These are phyloP conservation scores for Rhagologus leucostigma DNA, from an alignment of 2,113 vertebrate genomes.

Conservation along the genomic window DNA sequence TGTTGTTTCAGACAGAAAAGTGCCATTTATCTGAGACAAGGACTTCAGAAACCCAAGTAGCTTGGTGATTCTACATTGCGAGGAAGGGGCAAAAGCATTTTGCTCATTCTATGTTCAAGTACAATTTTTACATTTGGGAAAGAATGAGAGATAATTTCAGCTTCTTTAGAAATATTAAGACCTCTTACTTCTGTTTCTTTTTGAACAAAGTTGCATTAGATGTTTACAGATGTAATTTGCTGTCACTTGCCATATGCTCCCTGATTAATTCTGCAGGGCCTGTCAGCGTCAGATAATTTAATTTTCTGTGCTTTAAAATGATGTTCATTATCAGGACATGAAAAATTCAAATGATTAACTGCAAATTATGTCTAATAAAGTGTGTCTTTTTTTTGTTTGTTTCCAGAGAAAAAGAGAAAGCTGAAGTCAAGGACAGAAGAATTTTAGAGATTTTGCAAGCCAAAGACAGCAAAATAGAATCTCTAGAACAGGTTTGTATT, in stretches of 20 bases:
- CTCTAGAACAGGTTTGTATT: constrained; percentile 84
- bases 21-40: neutral
- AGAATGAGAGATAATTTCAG: neutral
- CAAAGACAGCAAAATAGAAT: constrained; percentile 86
- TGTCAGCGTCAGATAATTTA: constrained; percentile 70
- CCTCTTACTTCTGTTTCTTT: constrained; percentile 20
- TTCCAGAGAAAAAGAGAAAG: constrained; percentile 90
- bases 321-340: constrained; percentile 66
- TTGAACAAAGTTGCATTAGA: constrained; percentile 61
- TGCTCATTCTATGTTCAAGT: neutral
- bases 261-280: constrained; percentile 70
- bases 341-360: constrained; percentile 67
- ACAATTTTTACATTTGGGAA: neutral
- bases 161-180: neutral
- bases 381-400: constrained; percentile 51
- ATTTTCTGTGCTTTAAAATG: constrained; percentile 71
- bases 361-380: constrained; percentile 67
- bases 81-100: neutral
- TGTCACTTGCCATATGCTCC: constrained; percentile 75
- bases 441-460: constrained; percentile 89
- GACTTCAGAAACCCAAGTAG: neutral
- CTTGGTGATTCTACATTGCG: neutral
- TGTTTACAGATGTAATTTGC: constrained; percentile 68
- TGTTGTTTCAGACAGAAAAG: neutral
- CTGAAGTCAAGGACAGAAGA: constrained; percentile 89